Conservation (phyloP, 2,888 invertebrate species). For the Disparrhopalites patrizii region DNA sequence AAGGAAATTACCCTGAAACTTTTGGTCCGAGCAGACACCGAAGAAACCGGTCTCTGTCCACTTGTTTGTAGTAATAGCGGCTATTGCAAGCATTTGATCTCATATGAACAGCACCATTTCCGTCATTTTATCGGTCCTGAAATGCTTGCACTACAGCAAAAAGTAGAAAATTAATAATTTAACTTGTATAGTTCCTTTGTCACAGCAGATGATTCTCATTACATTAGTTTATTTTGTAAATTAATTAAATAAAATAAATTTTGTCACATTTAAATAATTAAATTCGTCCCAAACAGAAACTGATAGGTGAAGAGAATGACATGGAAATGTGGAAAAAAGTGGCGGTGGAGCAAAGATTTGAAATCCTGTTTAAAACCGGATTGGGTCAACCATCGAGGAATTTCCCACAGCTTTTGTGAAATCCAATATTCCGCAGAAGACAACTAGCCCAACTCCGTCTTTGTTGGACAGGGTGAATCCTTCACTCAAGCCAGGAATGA, state of each 20-base stretch:
- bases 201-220: no score
- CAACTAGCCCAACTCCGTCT: background rate
- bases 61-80: constrained; percentile 5
- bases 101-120: constrained; percentile 19
- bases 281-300: no score
- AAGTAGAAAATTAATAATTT: no score
- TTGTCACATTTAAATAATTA: no score
- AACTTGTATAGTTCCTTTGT: no score
- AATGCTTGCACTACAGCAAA: background rate
- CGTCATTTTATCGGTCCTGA: background rate
- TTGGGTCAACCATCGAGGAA: background rate
- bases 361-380: background rate
- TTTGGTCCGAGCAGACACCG: background rate
- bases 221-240: no score
- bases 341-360: background rate
- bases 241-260: no score
- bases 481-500: background rate
- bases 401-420: background rate
- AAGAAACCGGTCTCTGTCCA: background rate
- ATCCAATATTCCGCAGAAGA: background rate
- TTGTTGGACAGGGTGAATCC: background rate
- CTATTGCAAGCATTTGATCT: background rate
- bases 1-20: background rate
- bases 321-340: background rate
- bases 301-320: no score